Conservation (phyloP, 2,797 vertebrate genomes). For the Darevskia mixta region DNA sequence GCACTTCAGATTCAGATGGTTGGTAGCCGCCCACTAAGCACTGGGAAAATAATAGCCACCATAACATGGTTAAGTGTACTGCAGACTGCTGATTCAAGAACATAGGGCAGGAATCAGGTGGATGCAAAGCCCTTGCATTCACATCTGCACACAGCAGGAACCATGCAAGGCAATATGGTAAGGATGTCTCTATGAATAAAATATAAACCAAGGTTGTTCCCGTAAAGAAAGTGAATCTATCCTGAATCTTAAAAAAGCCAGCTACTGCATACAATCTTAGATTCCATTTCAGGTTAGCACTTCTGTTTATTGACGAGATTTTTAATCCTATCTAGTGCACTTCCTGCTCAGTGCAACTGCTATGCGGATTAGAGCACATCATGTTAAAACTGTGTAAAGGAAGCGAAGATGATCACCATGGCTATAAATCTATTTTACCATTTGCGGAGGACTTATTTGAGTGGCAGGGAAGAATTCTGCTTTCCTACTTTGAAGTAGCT, state of each 20-base stretch:
- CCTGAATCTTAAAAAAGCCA: conserved; percentile 46
- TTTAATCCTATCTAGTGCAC: conserved; percentile 40
- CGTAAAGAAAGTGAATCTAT: conserved; percentile 60
- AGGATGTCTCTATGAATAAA: conserved; percentile 67
- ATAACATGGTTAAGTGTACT: conserved; percentile 33
- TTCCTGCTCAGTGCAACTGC: conserved; percentile 7
- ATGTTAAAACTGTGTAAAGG: background rate
- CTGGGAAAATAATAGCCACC: conserved; percentile 39
- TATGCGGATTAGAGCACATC: conserved; percentile 1
- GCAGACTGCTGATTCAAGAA: conserved; percentile 65
- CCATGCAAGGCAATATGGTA: conserved; percentile 46
- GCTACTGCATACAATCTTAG: conserved; percentile 9
- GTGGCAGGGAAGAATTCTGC: background rate
- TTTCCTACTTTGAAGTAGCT: background rate
- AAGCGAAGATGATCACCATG: background rate
- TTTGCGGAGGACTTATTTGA: background rate
- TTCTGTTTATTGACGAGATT: conserved; percentile 45
- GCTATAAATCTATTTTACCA: conserved; percentile 8
- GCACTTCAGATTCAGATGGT: conserved; percentile 47
- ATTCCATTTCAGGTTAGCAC: conserved; percentile 34
- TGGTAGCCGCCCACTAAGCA: conserved; percentile 29
- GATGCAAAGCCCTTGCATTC: conserved; percentile 64
- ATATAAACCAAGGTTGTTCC: conserved; percentile 66
- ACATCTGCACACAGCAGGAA: conserved; percentile 58
- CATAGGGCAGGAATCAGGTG: conserved; percentile 57